These are phyloP conservation scores for Pocillopora verrucosa DNA, from an alignment of 64 coral and sea anemone species.

Conservation along the genomic window DNA sequence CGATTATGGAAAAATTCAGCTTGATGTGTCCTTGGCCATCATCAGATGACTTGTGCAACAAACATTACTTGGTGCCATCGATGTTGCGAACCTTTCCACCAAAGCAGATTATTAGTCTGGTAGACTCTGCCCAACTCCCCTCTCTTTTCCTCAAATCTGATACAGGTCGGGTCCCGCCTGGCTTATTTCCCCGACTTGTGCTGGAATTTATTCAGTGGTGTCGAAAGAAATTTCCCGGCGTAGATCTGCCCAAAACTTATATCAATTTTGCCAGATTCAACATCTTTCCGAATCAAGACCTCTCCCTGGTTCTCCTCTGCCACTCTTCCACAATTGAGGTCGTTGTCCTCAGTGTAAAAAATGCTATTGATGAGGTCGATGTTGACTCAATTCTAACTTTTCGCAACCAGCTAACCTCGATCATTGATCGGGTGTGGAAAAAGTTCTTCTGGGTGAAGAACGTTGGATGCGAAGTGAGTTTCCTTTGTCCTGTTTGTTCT, in stretches of 20 bases:
- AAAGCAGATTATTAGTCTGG: neutral
- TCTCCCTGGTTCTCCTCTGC: neutral
- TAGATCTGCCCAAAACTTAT: neutral
- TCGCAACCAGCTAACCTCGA: neutral
- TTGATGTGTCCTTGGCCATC: slow-evolving; percentile 22
- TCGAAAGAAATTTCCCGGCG: neutral
- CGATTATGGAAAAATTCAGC: slow-evolving; percentile 37
- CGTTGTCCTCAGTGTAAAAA: neutral
- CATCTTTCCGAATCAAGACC: neutral
- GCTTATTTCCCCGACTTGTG: neutral
- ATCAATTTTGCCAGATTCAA: slow-evolving; percentile 24
- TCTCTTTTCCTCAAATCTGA: slow-evolving; percentile 18
- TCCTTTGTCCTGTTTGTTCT: slow-evolving; percentile 3
- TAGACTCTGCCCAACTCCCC: neutral
- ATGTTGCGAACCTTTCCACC: neutral
- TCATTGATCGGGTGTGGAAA: neutral
- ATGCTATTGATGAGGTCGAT: neutral
- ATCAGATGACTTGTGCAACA: neutral
- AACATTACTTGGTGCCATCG: slow-evolving; percentile 4
- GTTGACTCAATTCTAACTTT: neutral
- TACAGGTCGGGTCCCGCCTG: neutral
- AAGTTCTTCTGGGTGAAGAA: slow-evolving; percentile 8
- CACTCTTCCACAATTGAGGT: neutral
- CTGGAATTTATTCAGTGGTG: slow-evolving; percentile 5
- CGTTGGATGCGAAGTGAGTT: neutral